Base-by-base conservation (phyloP, 2,888 invertebrate genomes). In the Lordiphosa andalusiaca region DNA sequence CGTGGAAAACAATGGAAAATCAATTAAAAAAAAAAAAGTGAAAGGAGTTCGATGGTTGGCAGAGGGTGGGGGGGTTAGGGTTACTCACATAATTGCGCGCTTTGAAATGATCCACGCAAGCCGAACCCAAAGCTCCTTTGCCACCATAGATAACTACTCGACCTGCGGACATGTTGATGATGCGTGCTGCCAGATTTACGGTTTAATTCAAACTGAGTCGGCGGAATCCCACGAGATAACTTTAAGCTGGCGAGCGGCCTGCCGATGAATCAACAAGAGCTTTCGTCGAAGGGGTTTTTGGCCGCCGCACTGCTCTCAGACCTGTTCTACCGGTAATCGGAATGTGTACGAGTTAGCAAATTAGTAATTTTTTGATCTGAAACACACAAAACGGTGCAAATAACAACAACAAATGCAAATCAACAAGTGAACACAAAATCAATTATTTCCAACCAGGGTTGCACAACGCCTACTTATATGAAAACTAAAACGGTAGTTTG, bases 71-170 rank as follows among this genome's bases (percentile, higher is more conserved):
- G n/a, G n/a, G n/a, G n/a, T n/a, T n/a, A 10, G 37, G 46, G 38
- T 13, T 54, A 90, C 93, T 91, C 91, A 96, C 96, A 92, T 93
- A 98, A 89, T 96, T 95, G 55, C 96, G 93, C 2, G 93, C 91
- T 90, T 98, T 98, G 88, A 99, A 98, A 87, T 95, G 93, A 21
- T 94, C 93, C 12, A 99, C 95, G 87, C 96, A 95, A 40, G 94
- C 94, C 2, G 96, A 94, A 46, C 99, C 99, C 52, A 99, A 91
- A 46, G 99, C 99, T 63, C 99, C 99, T 89, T 94, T 94, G 38
- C 99, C 99, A 58, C 99, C 99, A 89, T 99, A 99, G 74, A 99
- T 93, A 61, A 99, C 90, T 67, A 98, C 93, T 86, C 93, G 93
- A 85, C 94, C 94, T 55, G 91, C 90, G 68, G 91, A 91, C 91